These are phyloP conservation scores for Lucinisca nassula DNA, from an alignment of 2,888 invertebrate species.

Conservation along the genomic window DNA sequence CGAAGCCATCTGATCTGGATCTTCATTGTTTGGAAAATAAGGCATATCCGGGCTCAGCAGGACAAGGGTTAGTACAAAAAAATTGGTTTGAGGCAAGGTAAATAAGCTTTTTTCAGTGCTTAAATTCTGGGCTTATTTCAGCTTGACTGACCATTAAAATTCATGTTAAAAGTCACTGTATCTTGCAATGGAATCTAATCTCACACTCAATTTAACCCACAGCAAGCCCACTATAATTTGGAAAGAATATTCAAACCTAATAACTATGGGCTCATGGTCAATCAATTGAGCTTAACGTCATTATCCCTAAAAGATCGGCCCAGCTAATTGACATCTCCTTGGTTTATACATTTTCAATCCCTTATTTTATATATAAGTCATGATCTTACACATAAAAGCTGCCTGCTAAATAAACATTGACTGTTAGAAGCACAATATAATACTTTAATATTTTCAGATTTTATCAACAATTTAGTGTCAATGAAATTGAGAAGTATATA, in stretches of 20 bases:
- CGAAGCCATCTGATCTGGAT: too few species aligned
- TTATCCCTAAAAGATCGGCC: not conserved
- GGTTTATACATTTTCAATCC: not conserved
- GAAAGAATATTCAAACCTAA: not conserved
- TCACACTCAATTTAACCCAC: not conserved
- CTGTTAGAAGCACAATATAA: not conserved
- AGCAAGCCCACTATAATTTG: not conserved
- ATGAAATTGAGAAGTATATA: too few species aligned
- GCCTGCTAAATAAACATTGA: not conserved
- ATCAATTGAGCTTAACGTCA: not conserved
- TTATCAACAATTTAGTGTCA: too few species aligned
- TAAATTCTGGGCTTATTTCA: not conserved
- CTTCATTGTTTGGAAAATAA: too few species aligned
- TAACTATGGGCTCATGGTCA: not conserved
- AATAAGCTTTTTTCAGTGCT: not conserved
- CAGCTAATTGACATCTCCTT: not conserved
- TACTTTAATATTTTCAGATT: not conserved
- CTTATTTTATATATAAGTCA: conserved; percentile 2
- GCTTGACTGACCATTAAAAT: not conserved
- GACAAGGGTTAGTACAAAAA: too few species aligned
- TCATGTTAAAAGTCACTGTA: not conserved
- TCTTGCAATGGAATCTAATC: not conserved
- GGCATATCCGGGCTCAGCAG: too few species aligned
- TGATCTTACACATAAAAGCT: not conserved
- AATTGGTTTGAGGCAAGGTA: too few species aligned